Conservation (phyloP, 1,140 invertebrate genomes). For the Drosophila aff. region DNA sequence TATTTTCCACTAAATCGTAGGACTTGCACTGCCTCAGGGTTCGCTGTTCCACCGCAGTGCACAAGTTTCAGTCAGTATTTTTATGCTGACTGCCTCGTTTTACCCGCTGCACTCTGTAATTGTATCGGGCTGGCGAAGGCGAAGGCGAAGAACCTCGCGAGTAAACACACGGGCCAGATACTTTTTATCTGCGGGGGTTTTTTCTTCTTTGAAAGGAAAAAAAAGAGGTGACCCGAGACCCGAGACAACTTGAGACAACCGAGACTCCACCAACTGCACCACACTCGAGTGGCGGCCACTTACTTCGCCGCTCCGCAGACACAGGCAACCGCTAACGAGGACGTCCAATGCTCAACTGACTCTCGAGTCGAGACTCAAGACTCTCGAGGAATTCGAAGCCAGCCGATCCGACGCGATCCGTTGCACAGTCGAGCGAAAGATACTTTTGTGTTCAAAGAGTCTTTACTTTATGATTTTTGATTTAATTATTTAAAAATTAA, state of each 20-base stretch:
- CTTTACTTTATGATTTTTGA: neutral
- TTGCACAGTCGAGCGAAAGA: constrained; percentile 11
- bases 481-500: neutral
- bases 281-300: constrained; percentile 42
- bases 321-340: constrained; percentile 82
- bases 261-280: constrained; percentile 24
- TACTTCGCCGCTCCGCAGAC: constrained; percentile 75
- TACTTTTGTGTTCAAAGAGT: neutral
- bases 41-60: constrained; percentile 16
- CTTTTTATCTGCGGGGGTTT: constrained; percentile 69
- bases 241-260: constrained; percentile 66
- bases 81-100: constrained; percentile 65
- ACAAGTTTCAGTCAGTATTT: constrained; percentile 41
- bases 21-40: constrained; percentile 34
- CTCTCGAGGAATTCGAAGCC: constrained; percentile 58
- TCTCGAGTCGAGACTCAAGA: constrained; percentile 25
- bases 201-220: constrained; percentile 35
- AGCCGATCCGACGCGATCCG: constrained; percentile 26
- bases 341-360: constrained; percentile 82
- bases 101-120: constrained; percentile 61
- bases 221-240: constrained; percentile 57
- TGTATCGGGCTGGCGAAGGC: constrained; percentile 71
- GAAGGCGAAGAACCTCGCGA: constrained; percentile 75
- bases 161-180: constrained; percentile 68
- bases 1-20: constrained; percentile 43